A percentile compares a stretch with the other conserved stretches of the same genome.
phyloP scores from a whole-genome alignment of 2,113 vertebrate genomes.

The Macaca nemestrina region DNA sequence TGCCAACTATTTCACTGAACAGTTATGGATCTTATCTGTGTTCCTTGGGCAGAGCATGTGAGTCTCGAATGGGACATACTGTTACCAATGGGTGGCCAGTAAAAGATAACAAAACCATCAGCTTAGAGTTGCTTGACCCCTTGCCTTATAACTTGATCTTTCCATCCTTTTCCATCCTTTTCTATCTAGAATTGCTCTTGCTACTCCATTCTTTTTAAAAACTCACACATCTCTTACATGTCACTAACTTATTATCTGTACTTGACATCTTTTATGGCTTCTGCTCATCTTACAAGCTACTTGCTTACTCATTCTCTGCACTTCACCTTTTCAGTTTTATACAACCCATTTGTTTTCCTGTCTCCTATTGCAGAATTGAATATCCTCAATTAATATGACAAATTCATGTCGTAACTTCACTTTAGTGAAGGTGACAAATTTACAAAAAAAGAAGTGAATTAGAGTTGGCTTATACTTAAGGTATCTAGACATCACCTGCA shows the following conservation, averaged over 20 bases:
- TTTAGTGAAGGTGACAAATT: not conserved
- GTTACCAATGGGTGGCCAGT: not conserved
- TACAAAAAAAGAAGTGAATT: not conserved
- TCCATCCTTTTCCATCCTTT: not conserved
- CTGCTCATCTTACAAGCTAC: not conserved
- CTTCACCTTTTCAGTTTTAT: not conserved
- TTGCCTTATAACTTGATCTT: not conserved
- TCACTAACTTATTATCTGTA: not conserved
- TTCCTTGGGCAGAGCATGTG: not conserved
- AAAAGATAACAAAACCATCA: not conserved
- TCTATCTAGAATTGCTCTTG: not conserved
- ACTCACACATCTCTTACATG: not conserved
- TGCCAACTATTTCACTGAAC: not conserved
- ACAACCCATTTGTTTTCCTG: not conserved
- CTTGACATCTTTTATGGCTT: not conserved
- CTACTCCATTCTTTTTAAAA: not conserved
- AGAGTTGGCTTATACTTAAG: not conserved
- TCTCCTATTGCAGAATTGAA: not conserved
- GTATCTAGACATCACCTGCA: not conserved
- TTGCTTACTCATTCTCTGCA: not conserved
- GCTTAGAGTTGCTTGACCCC: not conserved
- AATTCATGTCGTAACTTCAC: not conserved
- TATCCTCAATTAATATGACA: not conserved
- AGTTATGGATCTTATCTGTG: not conserved
- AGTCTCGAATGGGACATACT: not conserved